Percentiles rank a stretch among this genome's conserved stretches.
phyloP scores from a whole-genome alignment of 2,113 vertebrate genomes.

The Tenrec ecaudatus region DNA sequence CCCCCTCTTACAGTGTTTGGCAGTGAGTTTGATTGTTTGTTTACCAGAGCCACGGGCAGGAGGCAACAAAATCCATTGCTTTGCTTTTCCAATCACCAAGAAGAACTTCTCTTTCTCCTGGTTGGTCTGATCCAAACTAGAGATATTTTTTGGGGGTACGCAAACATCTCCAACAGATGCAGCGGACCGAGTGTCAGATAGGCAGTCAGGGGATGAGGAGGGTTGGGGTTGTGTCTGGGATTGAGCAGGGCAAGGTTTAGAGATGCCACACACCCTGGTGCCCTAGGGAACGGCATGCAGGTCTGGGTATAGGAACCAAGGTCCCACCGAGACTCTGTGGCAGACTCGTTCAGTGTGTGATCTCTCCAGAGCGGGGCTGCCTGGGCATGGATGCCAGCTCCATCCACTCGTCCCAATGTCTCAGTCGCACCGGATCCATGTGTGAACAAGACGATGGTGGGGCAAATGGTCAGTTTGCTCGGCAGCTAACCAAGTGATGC shows the following conservation, averaged over 20 bases:
- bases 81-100: background rate
- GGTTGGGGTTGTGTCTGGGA: background rate
- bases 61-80: background rate
- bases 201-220: background rate
- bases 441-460: background rate
- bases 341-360: no score
- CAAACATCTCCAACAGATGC: background rate
- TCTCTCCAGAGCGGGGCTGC: no score
- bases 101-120: background rate
- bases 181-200: background rate
- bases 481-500: background rate
- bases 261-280: background rate
- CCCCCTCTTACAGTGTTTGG: background rate
- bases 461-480: background rate
- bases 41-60: background rate
- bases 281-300: background rate
- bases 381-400: background rate
- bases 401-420: background rate
- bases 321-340: background rate
- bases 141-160: background rate
- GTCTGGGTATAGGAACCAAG: background rate
- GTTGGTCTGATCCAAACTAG: background rate
- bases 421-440: background rate
- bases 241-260: background rate
- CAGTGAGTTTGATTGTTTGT: no score